Evolutionary conservation across 2,797 vertebrate species (phyloP).

Genomic region (Syndactyla subalaris): DNA sequence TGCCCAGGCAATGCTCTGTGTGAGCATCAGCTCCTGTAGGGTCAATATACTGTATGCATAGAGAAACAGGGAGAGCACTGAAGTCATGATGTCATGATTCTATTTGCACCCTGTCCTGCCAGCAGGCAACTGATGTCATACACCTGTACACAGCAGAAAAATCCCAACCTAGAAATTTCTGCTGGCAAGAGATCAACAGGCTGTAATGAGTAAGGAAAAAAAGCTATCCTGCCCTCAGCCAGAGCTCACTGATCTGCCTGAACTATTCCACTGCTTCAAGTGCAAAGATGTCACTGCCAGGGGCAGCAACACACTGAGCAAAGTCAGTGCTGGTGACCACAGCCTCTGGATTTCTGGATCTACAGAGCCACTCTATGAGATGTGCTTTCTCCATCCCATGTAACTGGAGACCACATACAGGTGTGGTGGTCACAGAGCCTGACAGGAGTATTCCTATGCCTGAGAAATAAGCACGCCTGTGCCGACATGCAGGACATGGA

Average conservation of each 20-base stretch:
- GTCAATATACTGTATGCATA: fast-evolving
- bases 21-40: neutral
- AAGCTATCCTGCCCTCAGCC: neutral
- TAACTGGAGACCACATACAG: neutral
- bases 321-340: neutral
- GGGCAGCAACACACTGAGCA: neutral
- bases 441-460: neutral
- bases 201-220: slow-evolving; percentile 4
- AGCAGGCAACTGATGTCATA: slow-evolving; percentile 32
- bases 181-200: slow-evolving; percentile 50
- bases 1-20: neutral
- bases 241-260: neutral
- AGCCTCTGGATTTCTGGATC: neutral
- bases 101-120: slow-evolving; percentile 23
- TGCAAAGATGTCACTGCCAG: neutral
- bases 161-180: slow-evolving; percentile 49
- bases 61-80: neutral
- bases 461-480: neutral
- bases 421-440: slow-evolving; percentile 18
- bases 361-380: neutral
- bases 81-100: neutral
- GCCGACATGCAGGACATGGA: neutral
- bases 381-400: neutral
- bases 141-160: slow-evolving; percentile 17
- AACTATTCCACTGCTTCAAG: neutral